Percentiles rank a stretch among this genome's conserved stretches.
Conservation (phyloP, 1,140 invertebrate species). For the Bombus superbus region DNA sequence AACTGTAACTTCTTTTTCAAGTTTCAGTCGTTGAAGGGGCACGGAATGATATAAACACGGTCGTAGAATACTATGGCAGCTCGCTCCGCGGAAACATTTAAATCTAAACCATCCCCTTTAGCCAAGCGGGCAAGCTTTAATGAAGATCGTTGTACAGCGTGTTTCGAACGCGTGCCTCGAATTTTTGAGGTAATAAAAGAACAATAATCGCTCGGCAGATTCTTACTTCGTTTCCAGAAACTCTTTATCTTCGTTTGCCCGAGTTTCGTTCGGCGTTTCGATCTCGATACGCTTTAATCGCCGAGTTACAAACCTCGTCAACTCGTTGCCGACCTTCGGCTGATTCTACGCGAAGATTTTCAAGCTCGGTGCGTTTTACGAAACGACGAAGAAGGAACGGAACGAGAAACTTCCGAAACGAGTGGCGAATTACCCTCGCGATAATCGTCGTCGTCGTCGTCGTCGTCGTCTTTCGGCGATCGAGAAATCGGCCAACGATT, state of each 20-base stretch:
- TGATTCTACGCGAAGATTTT: too few relatives aligned
- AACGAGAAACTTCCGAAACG: too few relatives aligned
- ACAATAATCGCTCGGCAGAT: neutral
- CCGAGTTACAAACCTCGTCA: too few relatives aligned
- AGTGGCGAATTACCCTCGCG: neutral
- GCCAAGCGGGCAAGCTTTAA: conserved; percentile 16
- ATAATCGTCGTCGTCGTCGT: neutral
- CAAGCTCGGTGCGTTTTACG: neutral
- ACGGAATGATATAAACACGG: conserved; percentile 39
- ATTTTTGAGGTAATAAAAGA: neutral
- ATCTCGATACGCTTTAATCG: too few relatives aligned
- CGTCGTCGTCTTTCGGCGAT: too few relatives aligned
- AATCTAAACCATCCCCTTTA: conserved; percentile 43
- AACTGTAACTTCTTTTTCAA: conserved; percentile 31
- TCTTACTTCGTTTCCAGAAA: too few relatives aligned
- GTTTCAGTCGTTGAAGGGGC: conserved; percentile 36
- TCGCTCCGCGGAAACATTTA: conserved; percentile 11
- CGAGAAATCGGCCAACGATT: too few relatives aligned
- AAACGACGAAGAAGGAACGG: neutral
- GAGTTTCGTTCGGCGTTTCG: too few relatives aligned
- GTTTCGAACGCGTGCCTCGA: neutral
- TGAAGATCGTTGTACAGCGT: conserved; percentile 31
- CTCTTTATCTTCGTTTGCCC: neutral
- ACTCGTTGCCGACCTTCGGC: too few relatives aligned
- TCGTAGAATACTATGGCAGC: conserved; percentile 18